Evolutionary conservation across 1,140 invertebrate species (phyloP), one percentile per base, ranked within the genome.

Genomic region (Cheumatopsyche charites): DNA sequence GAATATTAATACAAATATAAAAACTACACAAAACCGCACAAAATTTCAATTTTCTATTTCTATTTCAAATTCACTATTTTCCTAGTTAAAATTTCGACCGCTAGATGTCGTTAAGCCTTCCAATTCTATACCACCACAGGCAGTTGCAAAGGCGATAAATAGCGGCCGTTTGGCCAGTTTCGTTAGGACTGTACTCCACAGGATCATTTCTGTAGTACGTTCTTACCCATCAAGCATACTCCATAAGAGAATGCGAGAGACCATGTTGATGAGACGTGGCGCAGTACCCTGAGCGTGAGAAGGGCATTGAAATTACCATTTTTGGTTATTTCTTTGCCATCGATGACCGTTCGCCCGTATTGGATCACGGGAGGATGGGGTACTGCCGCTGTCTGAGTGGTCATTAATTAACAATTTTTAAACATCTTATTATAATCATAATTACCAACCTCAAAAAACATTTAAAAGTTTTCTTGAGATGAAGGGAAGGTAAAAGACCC

Each of bases 161-260:
- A 42, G 5, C 12, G 12, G 41, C 12, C 41, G 12, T 42, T 42
- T 21, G 29, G 45, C 43, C 25, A 26, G 19, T 26, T 3, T 12
- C 12, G 42, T 68, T 74, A 74, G 73, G 69, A 74, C 73, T 74
- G 73, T 74, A 74, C 73, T 74, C 70, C 73, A 74, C 73, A 74
- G 73, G 73, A 74, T 74, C 73, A 74, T 74, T 74, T 74, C 73
- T 74, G 73, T 74, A 74, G 73, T 74, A 74, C 73, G 67, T 74
- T 69, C 73, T 74, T 65, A 52, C 62, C 62, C 73, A 69, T 74
- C 58, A 71, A 63, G 69, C 67, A 55, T 47, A 68, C 73, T 67
- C 69, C 67, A 45, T 55, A 71, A 69, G 62, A 74, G 73, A 74
- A 69, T 74, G 63, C 52, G 45, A 55, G 19, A 52, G 23, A 9